Conservation (phyloP, 2,888 invertebrate genomes). For the Tribolium freemani region DNA sequence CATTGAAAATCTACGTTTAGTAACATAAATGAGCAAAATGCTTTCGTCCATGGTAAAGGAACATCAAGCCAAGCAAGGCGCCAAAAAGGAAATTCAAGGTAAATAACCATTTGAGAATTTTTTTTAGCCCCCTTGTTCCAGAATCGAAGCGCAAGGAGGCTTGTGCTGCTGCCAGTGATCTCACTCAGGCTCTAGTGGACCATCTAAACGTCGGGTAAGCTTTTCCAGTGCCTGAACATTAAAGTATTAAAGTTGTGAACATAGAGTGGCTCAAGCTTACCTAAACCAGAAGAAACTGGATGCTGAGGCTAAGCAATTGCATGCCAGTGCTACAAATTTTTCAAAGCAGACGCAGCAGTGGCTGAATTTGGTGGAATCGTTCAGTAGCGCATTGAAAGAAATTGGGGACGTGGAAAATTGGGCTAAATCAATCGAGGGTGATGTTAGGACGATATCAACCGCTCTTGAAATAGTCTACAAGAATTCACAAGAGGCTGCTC, state of each 20-base stretch:
- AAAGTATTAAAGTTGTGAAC: not conserved
- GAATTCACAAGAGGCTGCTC: conserved; percentile 70
- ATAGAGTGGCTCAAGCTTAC: conserved; percentile 97
- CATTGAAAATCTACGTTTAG: not conserved
- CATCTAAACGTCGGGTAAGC: conserved; percentile 96
- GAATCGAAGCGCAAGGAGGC: conserved; percentile 96
- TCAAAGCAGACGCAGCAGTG: conserved; percentile 97
- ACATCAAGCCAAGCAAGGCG: conserved; percentile 85
- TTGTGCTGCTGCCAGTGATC: conserved; percentile 89
- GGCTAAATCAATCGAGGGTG: conserved; percentile 96
- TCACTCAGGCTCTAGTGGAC: conserved; percentile 95
- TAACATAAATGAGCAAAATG: conserved; percentile 71
- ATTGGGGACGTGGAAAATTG: conserved; percentile 99
- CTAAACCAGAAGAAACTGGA: conserved; percentile 97
- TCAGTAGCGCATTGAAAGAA: conserved; percentile 92
- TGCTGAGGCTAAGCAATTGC: conserved; percentile 96
- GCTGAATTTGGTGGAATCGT: conserved; percentile 91
- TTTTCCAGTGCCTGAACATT: not conserved
- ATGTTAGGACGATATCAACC: conserved; percentile 92
- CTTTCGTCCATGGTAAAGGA: conserved; percentile 89
- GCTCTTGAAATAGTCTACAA: conserved; percentile 96
- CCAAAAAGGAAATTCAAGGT: conserved; percentile 88
- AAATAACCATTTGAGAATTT: conserved; percentile 34
- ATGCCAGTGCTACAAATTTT: conserved; percentile 94
- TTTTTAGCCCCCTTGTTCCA: conserved; percentile 63